Base-by-base conservation (phyloP, 2,888 invertebrate genomes). In the Standfussiana lucernea region DNA sequence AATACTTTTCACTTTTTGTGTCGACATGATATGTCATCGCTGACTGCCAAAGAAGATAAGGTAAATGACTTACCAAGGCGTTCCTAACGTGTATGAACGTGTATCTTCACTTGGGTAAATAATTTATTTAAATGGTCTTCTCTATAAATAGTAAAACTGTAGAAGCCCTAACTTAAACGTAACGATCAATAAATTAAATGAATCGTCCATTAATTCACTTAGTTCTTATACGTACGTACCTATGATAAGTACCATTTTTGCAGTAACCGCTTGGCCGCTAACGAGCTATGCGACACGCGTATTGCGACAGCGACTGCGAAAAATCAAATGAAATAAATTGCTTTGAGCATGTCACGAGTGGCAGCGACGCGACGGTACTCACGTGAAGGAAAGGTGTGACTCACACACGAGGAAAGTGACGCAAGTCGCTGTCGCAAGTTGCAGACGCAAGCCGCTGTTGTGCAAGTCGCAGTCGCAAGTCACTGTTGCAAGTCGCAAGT, bases 171-270 rank as follows among this genome's bases (percentile, higher is more conserved):
- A 64, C 67, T 62, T 28, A 2, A 62, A 24, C 37, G 21, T n/a
- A 82, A 75, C 61, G 66, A 62, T 47, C 67, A 68, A 82, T 82
- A 40, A 67, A 82, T 82, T 67, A 68, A 75, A 62, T 37, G 0
- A 67, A 75, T 64, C 1, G 45, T 28, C 40, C 62, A 64, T 79
- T 79, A 53, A 11, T 21, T 8, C 10, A 18, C 40, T 0, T 40
- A 28, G 42, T 15, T 5, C 28, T 15, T 53, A 24, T 18, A 75
- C 75, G 2, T 61, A 61, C 21, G 32, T 59, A 59, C 15, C 18
- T 8, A 32, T 1, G 32, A 28, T 61, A 61, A 61, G 11, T 35
- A 21, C 4, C 32, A 2, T 10, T 59, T 32, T 59, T 21, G 7
- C 15, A 61, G 10, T 21, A 32, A 40, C 35, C 15, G 24, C 40